Evolutionary conservation across 2,797 vertebrate genomes (phyloP).

Genomic region (Ispidina lecontei): DNA sequence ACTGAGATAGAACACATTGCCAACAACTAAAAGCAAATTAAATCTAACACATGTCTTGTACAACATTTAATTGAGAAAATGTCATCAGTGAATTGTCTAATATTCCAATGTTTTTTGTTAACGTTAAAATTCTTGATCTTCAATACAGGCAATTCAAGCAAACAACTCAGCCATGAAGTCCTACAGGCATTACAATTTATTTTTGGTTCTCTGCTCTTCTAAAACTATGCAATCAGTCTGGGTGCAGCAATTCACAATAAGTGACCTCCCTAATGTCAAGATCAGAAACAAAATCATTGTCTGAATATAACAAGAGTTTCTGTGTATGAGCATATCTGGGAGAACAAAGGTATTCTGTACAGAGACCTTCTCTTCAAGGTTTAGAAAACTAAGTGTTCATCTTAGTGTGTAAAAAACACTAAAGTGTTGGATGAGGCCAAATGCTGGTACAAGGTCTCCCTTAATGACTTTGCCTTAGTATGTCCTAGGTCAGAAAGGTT

Average conservation of each 20-base stretch:
- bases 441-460: neutral
- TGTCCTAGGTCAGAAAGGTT: neutral
- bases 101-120: neutral
- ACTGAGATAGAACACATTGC: neutral
- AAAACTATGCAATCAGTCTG: neutral
- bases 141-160: constrained; percentile 10
- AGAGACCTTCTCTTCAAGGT: neutral
- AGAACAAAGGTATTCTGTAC: neutral
- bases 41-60: neutral
- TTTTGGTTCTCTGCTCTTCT: neutral
- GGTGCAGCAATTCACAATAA: neutral
- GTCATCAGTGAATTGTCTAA: neutral
- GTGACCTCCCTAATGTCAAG: neutral
- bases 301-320: neutral
- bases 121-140: constrained; percentile 19
- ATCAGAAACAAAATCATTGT: neutral
- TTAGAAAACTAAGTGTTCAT: neutral
- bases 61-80: constrained; percentile 16
- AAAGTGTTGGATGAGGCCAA: neutral
- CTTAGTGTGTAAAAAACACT: too few relatives aligned
- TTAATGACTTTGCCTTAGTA: neutral
- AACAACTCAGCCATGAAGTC: constrained; percentile 19
- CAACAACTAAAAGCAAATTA: neutral
- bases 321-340: neutral
- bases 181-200: neutral